phyloP scores from a whole-genome alignment of 2,888 invertebrate species.

The Zeuzera pyrina region DNA sequence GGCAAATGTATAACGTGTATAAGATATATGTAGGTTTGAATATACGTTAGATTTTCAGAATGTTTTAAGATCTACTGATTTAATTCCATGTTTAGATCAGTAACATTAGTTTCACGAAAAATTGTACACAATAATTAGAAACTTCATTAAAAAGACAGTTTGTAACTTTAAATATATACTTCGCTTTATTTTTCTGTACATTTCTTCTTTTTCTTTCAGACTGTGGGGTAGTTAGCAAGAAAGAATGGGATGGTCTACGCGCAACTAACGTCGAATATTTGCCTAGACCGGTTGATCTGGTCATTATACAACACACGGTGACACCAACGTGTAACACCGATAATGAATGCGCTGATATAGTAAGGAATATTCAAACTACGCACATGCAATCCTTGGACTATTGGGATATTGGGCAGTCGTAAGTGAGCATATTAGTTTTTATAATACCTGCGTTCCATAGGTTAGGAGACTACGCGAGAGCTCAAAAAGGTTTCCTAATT shows the following conservation, averaged over 20 bases:
- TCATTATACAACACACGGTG: slow-evolving; percentile 74
- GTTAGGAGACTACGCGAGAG: too few species aligned
- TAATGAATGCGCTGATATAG: slow-evolving; percentile 33
- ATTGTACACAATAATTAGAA: neutral
- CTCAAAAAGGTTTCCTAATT: too few species aligned
- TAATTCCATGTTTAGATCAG: neutral
- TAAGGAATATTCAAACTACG: slow-evolving; percentile 1
- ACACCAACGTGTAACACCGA: slow-evolving; percentile 55
- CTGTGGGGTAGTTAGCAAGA: slow-evolving; percentile 61
- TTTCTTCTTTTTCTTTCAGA: slow-evolving; percentile 10
- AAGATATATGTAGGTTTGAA: too few species aligned
- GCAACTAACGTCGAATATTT: slow-evolving; percentile 68
- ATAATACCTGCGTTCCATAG: too few species aligned
- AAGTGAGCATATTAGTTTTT: neutral
- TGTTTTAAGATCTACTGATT: too few species aligned
- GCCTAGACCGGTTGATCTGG: slow-evolving; percentile 68
- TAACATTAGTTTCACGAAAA: neutral
- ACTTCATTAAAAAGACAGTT: too few species aligned
- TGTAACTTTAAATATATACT: too few species aligned
- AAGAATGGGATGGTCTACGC: slow-evolving; percentile 73
- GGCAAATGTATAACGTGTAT: too few species aligned
- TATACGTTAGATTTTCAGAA: too few species aligned
- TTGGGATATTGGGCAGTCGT: slow-evolving; percentile 4
- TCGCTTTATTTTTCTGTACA: too few species aligned
- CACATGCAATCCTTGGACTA: slow-evolving; percentile 1